These are phyloP conservation scores for Macrophya annulata DNA, from an alignment of 2,888 invertebrate species.

Conservation along the genomic window DNA sequence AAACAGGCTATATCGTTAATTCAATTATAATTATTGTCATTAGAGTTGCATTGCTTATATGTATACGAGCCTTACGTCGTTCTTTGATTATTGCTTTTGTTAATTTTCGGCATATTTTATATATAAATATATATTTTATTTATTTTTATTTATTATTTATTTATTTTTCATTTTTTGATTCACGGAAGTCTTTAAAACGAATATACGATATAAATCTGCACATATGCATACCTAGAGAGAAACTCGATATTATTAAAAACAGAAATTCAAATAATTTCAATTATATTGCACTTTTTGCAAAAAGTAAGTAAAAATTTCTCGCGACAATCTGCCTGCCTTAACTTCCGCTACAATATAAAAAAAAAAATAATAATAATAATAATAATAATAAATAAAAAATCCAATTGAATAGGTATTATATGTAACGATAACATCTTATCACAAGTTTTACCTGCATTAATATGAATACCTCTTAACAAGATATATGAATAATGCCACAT, in stretches of 20 bases:
- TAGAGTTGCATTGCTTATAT: constrained; percentile 54
- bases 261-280: background rate
- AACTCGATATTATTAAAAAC: background rate
- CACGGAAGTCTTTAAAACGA: background rate
- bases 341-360: background rate
- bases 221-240: too few relatives aligned
- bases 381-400: background rate
- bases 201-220: background rate
- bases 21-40: constrained; percentile 55
- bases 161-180: background rate
- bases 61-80: constrained; percentile 21
- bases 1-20: constrained; percentile 16
- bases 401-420: background rate
- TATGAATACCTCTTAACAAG: constrained; percentile 20
- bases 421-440: constrained; percentile 31
- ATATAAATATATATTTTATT: background rate
- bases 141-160: background rate
- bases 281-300: background rate
- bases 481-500: constrained; percentile 49
- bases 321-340: background rate
- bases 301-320: background rate
- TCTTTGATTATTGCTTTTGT: constrained; percentile 42
- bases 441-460: constrained; percentile 52
- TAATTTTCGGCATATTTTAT: background rate
- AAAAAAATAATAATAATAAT: background rate